These are phyloP conservation scores for Clangula hyemalis DNA, from an alignment of 2,797 vertebrate species.

Conservation along the genomic window DNA sequence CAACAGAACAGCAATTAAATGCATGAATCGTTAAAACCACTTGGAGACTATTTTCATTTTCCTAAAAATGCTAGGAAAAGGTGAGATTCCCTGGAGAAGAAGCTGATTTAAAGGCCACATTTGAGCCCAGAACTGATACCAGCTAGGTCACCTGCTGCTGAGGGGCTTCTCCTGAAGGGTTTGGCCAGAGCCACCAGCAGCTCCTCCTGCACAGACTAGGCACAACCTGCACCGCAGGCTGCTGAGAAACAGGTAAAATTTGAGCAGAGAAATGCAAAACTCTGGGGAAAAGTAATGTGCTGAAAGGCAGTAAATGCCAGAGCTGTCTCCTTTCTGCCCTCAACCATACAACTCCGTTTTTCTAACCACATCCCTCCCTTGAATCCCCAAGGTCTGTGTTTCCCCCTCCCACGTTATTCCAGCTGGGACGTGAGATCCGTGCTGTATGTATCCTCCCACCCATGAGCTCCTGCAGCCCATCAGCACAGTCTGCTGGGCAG, in stretches of 20 bases:
- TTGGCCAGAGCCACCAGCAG: no score
- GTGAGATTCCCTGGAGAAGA: background rate
- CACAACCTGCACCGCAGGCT: background rate
- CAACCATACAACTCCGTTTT: background rate
- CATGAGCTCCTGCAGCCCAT: no score
- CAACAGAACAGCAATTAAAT: background rate
- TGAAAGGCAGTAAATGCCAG: no score
- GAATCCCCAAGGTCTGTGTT: no score
- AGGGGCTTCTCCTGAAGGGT: background rate
- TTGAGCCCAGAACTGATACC: background rate
- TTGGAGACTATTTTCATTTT: background rate
- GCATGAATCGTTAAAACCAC: fast-evolving
- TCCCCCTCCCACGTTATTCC: no score
- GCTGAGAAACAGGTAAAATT: background rate
- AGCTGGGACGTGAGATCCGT: no score
- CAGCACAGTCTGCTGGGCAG: no score
- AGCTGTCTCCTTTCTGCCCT: background rate
- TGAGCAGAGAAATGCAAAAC: background rate
- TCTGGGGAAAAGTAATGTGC: background rate
- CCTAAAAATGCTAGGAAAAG: background rate
- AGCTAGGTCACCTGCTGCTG: background rate
- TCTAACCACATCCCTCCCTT: no score
- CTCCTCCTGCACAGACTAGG: background rate
- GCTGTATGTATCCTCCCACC: no score
- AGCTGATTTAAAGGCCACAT: no score